Conservation (phyloP, 2,888 invertebrate genomes). For the Timema cristinae region DNA sequence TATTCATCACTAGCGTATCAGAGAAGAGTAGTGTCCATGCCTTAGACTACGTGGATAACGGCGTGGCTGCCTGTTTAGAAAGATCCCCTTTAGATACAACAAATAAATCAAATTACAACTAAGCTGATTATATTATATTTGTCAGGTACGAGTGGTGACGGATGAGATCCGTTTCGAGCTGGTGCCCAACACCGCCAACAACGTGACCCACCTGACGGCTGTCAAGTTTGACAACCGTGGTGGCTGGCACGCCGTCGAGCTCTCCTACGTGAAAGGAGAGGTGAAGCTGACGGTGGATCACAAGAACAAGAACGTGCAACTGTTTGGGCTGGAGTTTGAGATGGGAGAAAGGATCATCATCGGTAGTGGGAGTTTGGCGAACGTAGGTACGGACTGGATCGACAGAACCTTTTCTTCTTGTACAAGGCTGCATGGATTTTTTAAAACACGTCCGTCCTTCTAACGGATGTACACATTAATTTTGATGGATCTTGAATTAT, state of each 20-base stretch:
- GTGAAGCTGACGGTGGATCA: conserved; percentile 72
- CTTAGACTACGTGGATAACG: too few relatives aligned
- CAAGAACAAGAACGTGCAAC: conserved; percentile 65
- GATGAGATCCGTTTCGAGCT: conserved; percentile 83
- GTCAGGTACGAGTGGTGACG: conserved; percentile 70
- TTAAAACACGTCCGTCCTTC: too few relatives aligned
- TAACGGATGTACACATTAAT: too few relatives aligned
- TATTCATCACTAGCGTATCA: too few relatives aligned
- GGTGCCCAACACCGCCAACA: conserved; percentile 68
- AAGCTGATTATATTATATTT: too few relatives aligned
- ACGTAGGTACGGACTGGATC: conserved; percentile 33
- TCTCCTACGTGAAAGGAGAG: conserved; percentile 70
- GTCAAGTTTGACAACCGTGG: conserved; percentile 73
- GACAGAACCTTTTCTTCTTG: too few relatives aligned
- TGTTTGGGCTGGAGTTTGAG: conserved; percentile 63
- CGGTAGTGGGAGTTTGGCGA: conserved; percentile 67
- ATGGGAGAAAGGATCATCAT: conserved; percentile 69
- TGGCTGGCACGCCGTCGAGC: conserved; percentile 77
- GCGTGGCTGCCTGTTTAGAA: too few relatives aligned
- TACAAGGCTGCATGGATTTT: too few relatives aligned
- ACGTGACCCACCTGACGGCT: conserved; percentile 71
- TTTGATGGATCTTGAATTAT: too few relatives aligned
- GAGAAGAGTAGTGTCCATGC: too few relatives aligned
- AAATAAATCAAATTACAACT: too few relatives aligned
- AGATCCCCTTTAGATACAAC: too few relatives aligned